Evolutionary conservation across 2,888 invertebrate species (phyloP).

Genomic region (Elysia crispata): DNA sequence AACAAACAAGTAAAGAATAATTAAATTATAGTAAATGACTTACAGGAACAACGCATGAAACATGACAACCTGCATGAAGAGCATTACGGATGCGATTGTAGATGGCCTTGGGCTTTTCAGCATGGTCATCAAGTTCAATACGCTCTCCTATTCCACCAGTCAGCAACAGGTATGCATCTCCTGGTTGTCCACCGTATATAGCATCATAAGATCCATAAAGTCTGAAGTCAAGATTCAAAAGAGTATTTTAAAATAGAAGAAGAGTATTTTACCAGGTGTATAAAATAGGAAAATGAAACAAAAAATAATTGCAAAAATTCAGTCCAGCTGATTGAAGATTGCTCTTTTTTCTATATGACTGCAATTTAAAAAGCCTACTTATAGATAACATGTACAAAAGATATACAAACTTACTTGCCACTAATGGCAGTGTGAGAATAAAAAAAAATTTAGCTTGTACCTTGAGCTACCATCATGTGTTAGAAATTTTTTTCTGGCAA

Average conservation of each 20-base stretch:
- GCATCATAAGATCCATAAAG: conserved; percentile 85
- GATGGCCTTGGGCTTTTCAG: conserved; percentile 55
- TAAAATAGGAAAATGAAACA: background rate
- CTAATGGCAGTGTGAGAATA: no score
- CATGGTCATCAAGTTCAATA: conserved; percentile 56
- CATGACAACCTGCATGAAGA: conserved; percentile 83
- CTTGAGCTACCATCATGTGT: no score
- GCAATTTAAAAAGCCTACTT: no score
- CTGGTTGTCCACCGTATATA: conserved; percentile 81
- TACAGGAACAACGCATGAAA: conserved; percentile 83
- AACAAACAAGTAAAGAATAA: no score
- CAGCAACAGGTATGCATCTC: conserved; percentile 85
- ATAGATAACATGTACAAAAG: no score
- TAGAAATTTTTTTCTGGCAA: no score
- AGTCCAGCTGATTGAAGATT: no score
- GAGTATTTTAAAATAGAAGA: background rate
- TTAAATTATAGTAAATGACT: conserved; percentile 79
- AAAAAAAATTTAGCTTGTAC: no score
- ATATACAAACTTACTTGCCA: no score
- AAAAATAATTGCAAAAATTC: background rate
- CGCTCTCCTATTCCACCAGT: conserved; percentile 88
- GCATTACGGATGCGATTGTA: conserved; percentile 81
- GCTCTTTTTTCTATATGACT: no score
- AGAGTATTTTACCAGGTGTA: background rate
- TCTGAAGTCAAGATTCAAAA: conserved; percentile 59